phyloP scores from a whole-genome alignment of 1,140 invertebrate species.

The Gerris buenoi region DNA sequence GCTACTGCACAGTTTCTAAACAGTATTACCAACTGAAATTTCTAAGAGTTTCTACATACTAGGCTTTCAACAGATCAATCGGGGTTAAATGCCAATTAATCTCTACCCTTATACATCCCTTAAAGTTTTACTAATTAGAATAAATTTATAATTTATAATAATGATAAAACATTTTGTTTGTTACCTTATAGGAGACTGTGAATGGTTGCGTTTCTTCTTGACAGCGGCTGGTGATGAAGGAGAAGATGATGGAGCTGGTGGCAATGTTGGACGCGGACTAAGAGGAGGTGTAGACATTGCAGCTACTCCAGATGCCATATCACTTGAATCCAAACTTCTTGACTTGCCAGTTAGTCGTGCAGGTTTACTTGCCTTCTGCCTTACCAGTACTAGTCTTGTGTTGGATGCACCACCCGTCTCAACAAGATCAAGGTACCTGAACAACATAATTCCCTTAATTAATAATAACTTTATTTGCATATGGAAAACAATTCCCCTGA shows the following conservation, averaged over 20 bases:
- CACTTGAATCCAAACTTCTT: conserved; percentile 64
- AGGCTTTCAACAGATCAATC: too few relatives aligned
- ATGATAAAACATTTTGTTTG: too few relatives aligned
- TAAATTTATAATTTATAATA: too few relatives aligned
- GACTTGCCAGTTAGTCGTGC: conserved; percentile 60
- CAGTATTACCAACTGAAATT: not conserved
- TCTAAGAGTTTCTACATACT: too few relatives aligned
- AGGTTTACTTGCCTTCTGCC: conserved; percentile 29
- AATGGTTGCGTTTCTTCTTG: conserved; percentile 28
- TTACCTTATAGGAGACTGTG: conserved; percentile 29
- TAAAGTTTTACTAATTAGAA: not conserved
- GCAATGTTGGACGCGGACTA: too few relatives aligned
- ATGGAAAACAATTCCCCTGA: too few relatives aligned
- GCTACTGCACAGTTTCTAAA: too few relatives aligned
- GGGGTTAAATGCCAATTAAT: too few relatives aligned
- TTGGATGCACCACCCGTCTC: conserved; percentile 37
- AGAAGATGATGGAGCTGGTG: conserved; percentile 17
- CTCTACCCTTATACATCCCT: too few relatives aligned
- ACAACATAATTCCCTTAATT: too few relatives aligned
- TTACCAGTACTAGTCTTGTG: conserved; percentile 14
- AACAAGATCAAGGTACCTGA: conserved; percentile 64
- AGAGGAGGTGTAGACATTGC: conserved; percentile 18
- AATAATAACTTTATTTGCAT: too few relatives aligned
- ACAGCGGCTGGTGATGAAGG: conserved; percentile 27
- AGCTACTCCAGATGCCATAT: conserved; percentile 29